Conservation (phyloP, 2,113 vertebrate genomes). For the Channa maculata region DNA sequence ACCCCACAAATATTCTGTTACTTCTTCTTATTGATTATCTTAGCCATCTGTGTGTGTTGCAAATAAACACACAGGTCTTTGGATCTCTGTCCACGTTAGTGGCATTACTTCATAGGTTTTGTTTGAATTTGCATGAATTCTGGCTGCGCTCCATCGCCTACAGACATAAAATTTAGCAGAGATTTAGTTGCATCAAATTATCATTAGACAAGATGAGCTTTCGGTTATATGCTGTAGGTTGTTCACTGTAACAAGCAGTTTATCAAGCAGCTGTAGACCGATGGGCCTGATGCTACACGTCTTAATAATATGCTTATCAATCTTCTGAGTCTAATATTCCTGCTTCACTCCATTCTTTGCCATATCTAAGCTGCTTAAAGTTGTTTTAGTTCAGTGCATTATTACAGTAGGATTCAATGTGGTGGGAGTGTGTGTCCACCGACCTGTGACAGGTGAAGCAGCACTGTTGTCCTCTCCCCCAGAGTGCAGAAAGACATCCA, state of each 20-base stretch:
- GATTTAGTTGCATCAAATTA: not conserved
- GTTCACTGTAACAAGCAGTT: conserved; percentile 13
- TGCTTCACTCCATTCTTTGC: conserved; percentile 1
- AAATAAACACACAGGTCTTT: not conserved
- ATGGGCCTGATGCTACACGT: conserved; percentile 22
- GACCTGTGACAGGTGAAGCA: conserved; percentile 89
- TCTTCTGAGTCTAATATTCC: conserved; percentile 25
- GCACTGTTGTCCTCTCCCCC: conserved; percentile 89
- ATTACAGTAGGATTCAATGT: not conserved
- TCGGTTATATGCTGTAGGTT: conserved; percentile 2
- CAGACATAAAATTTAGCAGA: not conserved
- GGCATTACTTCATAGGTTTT: not conserved
- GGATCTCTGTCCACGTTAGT: not conserved
- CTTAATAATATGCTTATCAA: conserved; percentile 23
- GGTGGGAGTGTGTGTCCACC: not conserved
- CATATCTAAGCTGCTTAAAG: not conserved
- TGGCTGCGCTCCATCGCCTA: not conserved
- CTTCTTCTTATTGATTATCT: conserved; percentile 31
- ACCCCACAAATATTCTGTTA: conserved; percentile 12
- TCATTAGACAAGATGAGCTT: conserved; percentile 4
- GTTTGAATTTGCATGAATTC: not conserved
- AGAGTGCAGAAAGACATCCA: conserved; percentile 96
- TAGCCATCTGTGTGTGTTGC: not conserved
- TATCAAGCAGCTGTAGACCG: conserved; percentile 39
- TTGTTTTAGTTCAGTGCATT: not conserved